Evolutionary conservation across 2,797 vertebrate species (phyloP), one percentile per base, ranked within the genome.

Genomic region (Podarcis lilfordi): DNA sequence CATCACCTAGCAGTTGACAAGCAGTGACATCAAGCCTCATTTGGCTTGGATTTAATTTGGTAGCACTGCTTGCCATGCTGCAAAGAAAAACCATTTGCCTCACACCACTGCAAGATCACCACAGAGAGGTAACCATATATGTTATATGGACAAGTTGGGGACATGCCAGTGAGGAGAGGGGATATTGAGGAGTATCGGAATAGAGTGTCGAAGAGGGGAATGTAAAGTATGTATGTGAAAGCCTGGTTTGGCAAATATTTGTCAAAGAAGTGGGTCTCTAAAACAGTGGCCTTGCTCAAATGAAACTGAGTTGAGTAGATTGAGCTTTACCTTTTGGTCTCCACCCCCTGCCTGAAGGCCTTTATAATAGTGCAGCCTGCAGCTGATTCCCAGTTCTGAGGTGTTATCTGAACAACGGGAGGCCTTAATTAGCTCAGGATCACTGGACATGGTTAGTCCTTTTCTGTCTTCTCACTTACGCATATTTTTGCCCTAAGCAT

Each of bases 331-430:
- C 13, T 87, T 85, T 74, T 8, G 0, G 37, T 80, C 69, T 77
- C 74, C 69, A 35, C 21, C 35, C 32, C 19, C 27, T 21, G 29
- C 40, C 59, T 78, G 82, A 64, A 78, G 72, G 84, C 50, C 86
- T 90, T 84, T 0, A 6, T 68, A 85, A 55, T 85, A 85, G 72
- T 82, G 94, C 91, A 96, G 88, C 76, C 94, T 86, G 71, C 88
- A 95, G 93, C 88, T 94, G 90, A 92, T 90, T 96, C 91, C 82
- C 86, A 93, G 90, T 92, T 96, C 92, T 59, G 92, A 97, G 94
- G 92, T 96, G 93, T 96, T 96, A 95, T 95, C 96, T 95, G 96
- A 93, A 93, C 92, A 91, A 32, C 91, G 93, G 93, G 92, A 93
- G 95, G 87, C 92, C 94, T 94, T 94, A 91, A 88, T 97, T 97